Evolutionary conservation across 2,797 vertebrate genomes (phyloP).

Genomic region (Chaenodraco wilsoni): DNA sequence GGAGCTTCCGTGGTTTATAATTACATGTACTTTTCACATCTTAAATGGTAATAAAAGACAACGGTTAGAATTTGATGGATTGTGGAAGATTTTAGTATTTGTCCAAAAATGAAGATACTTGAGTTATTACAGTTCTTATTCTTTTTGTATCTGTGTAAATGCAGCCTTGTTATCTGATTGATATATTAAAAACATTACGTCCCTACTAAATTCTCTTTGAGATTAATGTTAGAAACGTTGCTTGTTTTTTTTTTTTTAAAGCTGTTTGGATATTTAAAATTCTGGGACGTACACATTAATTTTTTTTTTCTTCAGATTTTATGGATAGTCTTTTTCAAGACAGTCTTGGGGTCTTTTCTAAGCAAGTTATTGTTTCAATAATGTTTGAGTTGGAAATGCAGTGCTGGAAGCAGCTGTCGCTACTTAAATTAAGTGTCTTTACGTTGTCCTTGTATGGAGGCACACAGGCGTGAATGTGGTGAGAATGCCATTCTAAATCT

Average conservation of each 20-base stretch:
- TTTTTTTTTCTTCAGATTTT: slow-evolving; percentile 63
- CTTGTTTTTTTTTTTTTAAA: neutral
- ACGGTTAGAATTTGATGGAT: slow-evolving; percentile 3
- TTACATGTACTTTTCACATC: neutral
- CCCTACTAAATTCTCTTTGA: neutral
- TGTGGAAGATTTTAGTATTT: neutral
- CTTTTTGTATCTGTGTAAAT: slow-evolving; percentile 35
- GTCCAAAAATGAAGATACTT: neutral
- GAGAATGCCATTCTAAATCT: slow-evolving; percentile 17
- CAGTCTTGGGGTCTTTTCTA: slow-evolving; percentile 29
- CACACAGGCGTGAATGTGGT: neutral
- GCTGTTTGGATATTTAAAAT: neutral
- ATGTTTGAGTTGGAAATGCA: slow-evolving; percentile 33
- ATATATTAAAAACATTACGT: neutral
- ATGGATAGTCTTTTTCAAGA: slow-evolving; percentile 51
- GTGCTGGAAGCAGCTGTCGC: slow-evolving; percentile 19
- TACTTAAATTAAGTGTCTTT: slow-evolving; percentile 7
- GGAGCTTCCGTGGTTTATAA: neutral
- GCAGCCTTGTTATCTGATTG: slow-evolving; percentile 6
- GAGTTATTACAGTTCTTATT: neutral
- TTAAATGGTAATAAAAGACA: slow-evolving; percentile 2
- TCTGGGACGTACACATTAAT: neutral
- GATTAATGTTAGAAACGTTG: neutral
- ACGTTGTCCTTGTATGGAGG: slow-evolving; percentile 40
- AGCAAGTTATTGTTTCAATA: slow-evolving; percentile 24